Evolutionary conservation across 2,888 invertebrate genomes (phyloP).

Genomic region (Copidosoma aretas): DNA sequence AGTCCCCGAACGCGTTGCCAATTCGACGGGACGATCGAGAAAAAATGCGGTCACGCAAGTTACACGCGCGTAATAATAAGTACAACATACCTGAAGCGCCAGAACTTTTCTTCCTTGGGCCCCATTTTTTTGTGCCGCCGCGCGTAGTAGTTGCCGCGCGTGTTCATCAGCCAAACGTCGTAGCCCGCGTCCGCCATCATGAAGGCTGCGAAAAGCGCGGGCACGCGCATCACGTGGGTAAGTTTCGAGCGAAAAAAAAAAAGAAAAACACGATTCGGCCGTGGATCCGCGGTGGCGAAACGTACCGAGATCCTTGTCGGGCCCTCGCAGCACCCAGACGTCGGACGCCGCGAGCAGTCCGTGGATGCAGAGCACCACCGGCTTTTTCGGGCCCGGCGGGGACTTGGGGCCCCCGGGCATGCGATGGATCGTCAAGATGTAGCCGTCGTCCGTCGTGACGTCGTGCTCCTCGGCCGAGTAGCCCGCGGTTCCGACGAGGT

Average conservation of each 20-base stretch:
- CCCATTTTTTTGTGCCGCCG: conserved; percentile 43
- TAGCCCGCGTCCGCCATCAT: conserved; percentile 47
- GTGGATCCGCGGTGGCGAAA: too few species aligned
- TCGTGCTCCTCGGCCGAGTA: conserved; percentile 48
- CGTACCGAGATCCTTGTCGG: conserved; percentile 47
- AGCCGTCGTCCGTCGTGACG: conserved; percentile 49
- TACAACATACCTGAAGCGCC: conserved; percentile 46
- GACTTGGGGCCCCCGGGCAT: conserved; percentile 46
- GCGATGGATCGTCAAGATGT: conserved; percentile 47
- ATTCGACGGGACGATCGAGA: too few species aligned
- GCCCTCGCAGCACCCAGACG: conserved; percentile 48
- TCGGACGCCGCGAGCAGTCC: conserved; percentile 48
- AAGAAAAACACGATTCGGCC: background rate
- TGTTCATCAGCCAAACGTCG: conserved; percentile 49
- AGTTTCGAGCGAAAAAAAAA: conserved; percentile 5
- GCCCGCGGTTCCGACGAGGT: conserved; percentile 44
- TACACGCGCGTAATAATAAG: background rate
- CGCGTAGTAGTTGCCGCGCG: conserved; percentile 48
- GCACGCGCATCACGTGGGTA: too few species aligned
- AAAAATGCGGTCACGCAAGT: too few species aligned
- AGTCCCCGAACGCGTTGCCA: too few species aligned
- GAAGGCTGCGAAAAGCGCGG: conserved; percentile 41
- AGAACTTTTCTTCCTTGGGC: conserved; percentile 44
- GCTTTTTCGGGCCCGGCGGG: conserved; percentile 42
- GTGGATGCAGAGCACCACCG: conserved; percentile 46